Evolutionary conservation across 2,113 vertebrate species (phyloP), one percentile per base, ranked within the genome.

Genomic region (Oreocharis arfaki): DNA sequence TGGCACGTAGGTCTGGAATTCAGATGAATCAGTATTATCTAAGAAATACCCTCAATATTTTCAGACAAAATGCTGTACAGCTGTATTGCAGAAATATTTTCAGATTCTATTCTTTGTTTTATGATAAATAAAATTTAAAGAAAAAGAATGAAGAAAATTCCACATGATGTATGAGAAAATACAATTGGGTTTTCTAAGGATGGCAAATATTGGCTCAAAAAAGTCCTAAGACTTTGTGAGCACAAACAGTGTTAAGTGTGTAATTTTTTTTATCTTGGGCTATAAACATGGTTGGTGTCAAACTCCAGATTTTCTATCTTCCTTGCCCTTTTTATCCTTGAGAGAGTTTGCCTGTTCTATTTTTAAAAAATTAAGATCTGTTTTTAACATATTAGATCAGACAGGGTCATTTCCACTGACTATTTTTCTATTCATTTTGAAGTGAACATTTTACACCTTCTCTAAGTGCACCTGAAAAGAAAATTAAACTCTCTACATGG

Each of bases 341-440:
- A 57, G 33, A 75, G 55, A 63, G 5, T 57, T 88, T 73, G 7
- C 9, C 7, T 74, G 26, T 63, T 18, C 7, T 57, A 7, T 14
- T 50, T 49, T 71, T 61, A 56, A 83, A 88, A 75, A 68, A 67
- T 20, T 53, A 79, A 75, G 35, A 64, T 56, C 8, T 65, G 17
- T 2, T 89, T 88, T 83, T 88, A 74, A 32, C 24, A 52, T 61
- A 49, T 65, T 78, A 56, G 37, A 76, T 76, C 28, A 79, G 61
- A 68, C 28, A 68, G 26, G 67, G 50, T 47, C 3, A 33, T 80
- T 90, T 85, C 27, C 61, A 69, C 21, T 71, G 11, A 37, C 33
- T 83, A 26, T 50, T 93, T 94, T 95, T 73, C 44, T 39, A 15
- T 76, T 92, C 33, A 39, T 83, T 88, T 90, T 42, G 14, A 77